Evolutionary conservation across 1,140 invertebrate genomes (phyloP).

Genomic region (Drosophila santomea): DNA sequence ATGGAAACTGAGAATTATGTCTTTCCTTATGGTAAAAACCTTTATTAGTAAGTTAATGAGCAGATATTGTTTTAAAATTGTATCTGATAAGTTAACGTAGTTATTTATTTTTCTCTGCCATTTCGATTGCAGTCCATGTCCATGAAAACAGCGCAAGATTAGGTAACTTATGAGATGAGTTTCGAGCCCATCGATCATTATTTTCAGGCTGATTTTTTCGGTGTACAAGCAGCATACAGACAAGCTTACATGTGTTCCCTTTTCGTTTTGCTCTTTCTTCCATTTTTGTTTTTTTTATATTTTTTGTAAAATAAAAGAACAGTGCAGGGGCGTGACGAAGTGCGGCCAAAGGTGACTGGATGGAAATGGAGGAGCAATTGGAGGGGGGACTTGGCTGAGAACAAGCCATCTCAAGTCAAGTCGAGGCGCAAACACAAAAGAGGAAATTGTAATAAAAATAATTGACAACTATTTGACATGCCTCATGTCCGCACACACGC

Average conservation of each 20-base stretch:
- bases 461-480: conserved; percentile 84
- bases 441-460: conserved; percentile 82
- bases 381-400: neutral
- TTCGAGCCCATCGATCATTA: conserved; percentile 2
- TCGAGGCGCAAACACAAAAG: conserved; percentile 52
- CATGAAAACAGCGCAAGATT: neutral
- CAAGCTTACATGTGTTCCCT: conserved; percentile 21
- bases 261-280: too few relatives aligned
- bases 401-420: conserved; percentile 38
- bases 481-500: conserved; percentile 76
- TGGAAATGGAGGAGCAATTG: too few relatives aligned
- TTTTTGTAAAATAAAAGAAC: conserved; percentile 40
- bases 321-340: conserved; percentile 41
- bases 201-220: neutral
- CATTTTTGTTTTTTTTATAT: too few relatives aligned
- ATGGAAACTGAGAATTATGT: too few relatives aligned
- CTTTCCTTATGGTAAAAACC: too few relatives aligned
- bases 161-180: neutral
- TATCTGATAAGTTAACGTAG: too few relatives aligned
- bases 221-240: conserved; percentile 17
- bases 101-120: neutral
- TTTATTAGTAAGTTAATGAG: too few relatives aligned
- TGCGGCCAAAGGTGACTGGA: conserved; percentile 20
- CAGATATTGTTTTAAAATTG: too few relatives aligned
- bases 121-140: neutral